phyloP scores from a whole-genome alignment of 2,113 vertebrate species.

The Scopus umbretta region DNA sequence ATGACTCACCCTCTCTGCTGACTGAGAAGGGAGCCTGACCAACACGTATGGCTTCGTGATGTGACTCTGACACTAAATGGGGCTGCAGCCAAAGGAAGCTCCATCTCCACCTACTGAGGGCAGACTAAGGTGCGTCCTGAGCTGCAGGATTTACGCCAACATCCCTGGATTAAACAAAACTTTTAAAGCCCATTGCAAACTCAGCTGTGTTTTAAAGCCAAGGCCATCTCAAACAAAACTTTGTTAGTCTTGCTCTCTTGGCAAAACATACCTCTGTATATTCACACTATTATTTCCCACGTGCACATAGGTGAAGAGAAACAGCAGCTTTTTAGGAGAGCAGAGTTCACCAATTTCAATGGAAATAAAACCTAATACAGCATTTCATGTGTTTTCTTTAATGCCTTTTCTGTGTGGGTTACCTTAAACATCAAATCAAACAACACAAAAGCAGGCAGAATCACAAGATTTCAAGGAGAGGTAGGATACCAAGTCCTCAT shows the following conservation, averaged over 20 bases:
- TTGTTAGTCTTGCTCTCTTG: not conserved
- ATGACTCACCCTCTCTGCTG: not conserved
- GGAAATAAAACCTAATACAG: not conserved
- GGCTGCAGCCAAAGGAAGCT: not conserved
- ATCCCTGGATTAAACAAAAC: not conserved
- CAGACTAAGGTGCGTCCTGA: not conserved
- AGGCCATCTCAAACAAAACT: not conserved
- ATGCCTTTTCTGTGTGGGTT: not conserved
- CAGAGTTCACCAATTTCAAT: not conserved
- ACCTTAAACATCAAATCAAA: not conserved
- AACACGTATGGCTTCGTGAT: rapidly evolving
- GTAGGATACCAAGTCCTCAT: rapidly evolving
- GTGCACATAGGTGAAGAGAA: not conserved
- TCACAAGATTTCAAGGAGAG: not conserved
- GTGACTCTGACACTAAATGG: not conserved
- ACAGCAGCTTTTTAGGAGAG: not conserved
- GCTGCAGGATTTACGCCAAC: not conserved
- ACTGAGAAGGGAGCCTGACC: not conserved
- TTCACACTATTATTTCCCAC: not conserved
- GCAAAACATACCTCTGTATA: not conserved
- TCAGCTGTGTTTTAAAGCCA: not conserved
- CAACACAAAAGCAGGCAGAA: not conserved
- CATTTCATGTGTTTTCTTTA: not conserved
- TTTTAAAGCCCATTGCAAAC: not conserved
- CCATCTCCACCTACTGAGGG: not conserved